Percentiles rank a stretch among this genome's conserved stretches.
These are phyloP conservation scores for Lasioglossum figueresi DNA, from an alignment of 2,888 invertebrate species.

Conservation along the genomic window DNA sequence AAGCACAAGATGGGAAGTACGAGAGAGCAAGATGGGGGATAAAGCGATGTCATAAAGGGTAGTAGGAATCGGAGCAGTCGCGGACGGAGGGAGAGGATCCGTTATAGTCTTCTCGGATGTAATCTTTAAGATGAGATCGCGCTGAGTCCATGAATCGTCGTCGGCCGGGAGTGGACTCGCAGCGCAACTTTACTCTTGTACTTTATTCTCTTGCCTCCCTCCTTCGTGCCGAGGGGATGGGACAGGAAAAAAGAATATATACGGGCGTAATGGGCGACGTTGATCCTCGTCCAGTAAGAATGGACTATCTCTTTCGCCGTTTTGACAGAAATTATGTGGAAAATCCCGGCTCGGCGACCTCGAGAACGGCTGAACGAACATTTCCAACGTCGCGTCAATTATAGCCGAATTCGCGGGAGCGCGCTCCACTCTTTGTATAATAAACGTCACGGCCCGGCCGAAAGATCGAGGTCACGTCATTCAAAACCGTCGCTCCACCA, in stretches of 20 bases:
- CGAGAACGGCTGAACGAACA: background rate
- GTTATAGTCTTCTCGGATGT: constrained; percentile 71
- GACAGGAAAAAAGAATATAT: constrained; percentile 23
- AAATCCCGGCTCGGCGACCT: background rate
- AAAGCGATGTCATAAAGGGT: constrained; percentile 75
- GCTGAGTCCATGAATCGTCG: constrained; percentile 76
- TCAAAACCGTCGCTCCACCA: constrained; percentile 63
- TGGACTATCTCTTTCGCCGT: constrained; percentile 2
- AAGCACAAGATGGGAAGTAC: constrained; percentile 31
- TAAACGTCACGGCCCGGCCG: constrained; percentile 68
- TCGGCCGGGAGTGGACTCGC: constrained; percentile 54
- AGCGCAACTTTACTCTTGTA: constrained; percentile 51
- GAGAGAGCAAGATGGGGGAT: constrained; percentile 36
- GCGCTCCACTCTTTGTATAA: constrained; percentile 9
- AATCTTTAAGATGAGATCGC: constrained; percentile 77
- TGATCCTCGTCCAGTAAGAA: constrained; percentile 39
- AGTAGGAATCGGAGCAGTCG: constrained; percentile 70
- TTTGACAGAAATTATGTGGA: constrained; percentile 13
- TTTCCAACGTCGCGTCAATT: constrained; percentile 35
- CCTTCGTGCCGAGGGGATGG: background rate
- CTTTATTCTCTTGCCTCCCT: constrained; percentile 29
- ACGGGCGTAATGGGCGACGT: constrained; percentile 44
- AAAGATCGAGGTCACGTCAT: constrained; percentile 76
- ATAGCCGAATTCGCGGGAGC: constrained; percentile 10
- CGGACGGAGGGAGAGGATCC: constrained; percentile 66